Percentiles rank a stretch among this genome's conserved stretches.
Conservation (phyloP, 2,888 invertebrate genomes). For the Phaedon cochleariae region DNA sequence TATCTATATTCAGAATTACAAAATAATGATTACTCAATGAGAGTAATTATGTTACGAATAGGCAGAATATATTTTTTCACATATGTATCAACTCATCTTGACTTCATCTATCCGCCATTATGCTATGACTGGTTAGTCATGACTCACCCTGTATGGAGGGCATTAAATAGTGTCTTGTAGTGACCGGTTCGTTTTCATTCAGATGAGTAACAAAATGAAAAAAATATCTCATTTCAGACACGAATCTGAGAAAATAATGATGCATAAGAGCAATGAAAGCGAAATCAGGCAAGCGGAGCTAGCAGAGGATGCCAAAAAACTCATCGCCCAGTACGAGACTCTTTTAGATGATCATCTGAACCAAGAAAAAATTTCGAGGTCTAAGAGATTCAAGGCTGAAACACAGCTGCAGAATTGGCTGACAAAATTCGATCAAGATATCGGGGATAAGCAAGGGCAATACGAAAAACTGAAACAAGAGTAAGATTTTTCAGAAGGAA, state of each 20-base stretch:
- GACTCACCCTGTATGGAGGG: no score
- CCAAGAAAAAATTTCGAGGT: conserved; percentile 66
- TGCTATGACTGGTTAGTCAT: no score
- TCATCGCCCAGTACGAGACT: conserved; percentile 61
- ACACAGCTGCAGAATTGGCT: conserved; percentile 68
- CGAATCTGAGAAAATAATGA: conserved; percentile 62
- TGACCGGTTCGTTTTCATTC: no score
- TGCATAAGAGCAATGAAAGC: conserved; percentile 63
- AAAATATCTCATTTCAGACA: conserved; percentile 28
- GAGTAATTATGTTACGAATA: no score
- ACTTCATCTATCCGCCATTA: no score
- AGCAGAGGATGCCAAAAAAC: conserved; percentile 63
- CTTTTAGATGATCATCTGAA: conserved; percentile 63
- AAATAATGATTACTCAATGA: no score
- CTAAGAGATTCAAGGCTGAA: conserved; percentile 67
- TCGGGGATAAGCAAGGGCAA: conserved; percentile 67
- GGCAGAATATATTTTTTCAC: no score
- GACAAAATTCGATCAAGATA: conserved; percentile 69
- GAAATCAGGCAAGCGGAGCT: conserved; percentile 63
- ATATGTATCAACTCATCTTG: no score
- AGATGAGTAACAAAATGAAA: no score
- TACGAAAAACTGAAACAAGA: conserved; percentile 63
- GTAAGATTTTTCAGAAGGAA: conserved; percentile 37
- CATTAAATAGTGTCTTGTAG: no score
- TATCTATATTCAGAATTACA: no score